phyloP scores from a whole-genome alignment of 2,797 vertebrate genomes.

The Microctenopoma lineatum region DNA sequence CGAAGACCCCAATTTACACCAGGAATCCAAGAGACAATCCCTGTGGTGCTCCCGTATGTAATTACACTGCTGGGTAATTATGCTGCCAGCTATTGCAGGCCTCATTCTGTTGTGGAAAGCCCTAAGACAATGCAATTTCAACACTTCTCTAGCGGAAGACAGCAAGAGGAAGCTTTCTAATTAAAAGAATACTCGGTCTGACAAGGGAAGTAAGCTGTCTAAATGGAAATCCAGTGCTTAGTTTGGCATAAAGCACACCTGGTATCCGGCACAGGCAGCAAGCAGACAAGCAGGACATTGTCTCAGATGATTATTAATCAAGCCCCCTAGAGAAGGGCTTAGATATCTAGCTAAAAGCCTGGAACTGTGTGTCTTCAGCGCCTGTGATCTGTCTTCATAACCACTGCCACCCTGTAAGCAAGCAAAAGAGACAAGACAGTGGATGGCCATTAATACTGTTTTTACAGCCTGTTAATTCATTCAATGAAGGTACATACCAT shows the following conservation, averaged over 20 bases:
- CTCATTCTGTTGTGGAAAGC: conserved; percentile 72
- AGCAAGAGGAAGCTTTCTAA: conserved; percentile 70
- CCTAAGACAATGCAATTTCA: conserved; percentile 74
- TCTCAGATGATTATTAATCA: conserved; percentile 76
- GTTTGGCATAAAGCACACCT: conserved; percentile 71
- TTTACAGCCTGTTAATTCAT: conserved; percentile 61
- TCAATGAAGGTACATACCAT: conserved; percentile 19
- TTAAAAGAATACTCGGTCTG: conserved; percentile 77
- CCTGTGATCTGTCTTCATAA: conserved; percentile 60
- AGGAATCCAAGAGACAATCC: conserved; percentile 77
- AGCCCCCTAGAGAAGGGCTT: conserved; percentile 33
- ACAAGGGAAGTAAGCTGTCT: conserved; percentile 72
- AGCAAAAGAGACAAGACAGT: conserved; percentile 32
- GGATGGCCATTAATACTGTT: conserved; percentile 47
- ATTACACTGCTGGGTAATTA: conserved; percentile 84
- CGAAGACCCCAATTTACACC: conserved; percentile 74
- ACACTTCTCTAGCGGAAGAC: conserved; percentile 53
- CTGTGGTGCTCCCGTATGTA: conserved; percentile 74
- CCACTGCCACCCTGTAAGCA: conserved; percentile 32
- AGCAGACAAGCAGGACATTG: conserved; percentile 47
- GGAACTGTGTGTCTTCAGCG: conserved; percentile 13
- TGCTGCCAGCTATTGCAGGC: conserved; percentile 69
- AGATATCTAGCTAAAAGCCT: conserved; percentile 36
- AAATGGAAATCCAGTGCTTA: conserved; percentile 78
- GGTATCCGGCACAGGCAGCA: conserved; percentile 44